phyloP scores from a whole-genome alignment of 2,113 vertebrate genomes.

The Seriola quinqueradiata region DNA sequence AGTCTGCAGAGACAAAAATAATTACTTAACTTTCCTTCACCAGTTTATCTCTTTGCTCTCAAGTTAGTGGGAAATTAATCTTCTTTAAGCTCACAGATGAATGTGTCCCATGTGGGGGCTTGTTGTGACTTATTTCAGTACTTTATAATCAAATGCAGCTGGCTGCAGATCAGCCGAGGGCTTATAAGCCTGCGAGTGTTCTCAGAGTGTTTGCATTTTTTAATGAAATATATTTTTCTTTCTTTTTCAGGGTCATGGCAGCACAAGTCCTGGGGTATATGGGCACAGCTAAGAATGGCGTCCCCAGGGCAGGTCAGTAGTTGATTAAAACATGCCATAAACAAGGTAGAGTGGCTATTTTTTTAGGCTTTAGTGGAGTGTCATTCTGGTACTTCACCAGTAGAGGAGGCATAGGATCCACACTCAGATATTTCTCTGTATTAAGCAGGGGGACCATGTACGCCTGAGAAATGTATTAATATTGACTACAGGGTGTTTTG shows the following conservation, averaged over 20 bases:
- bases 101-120: constrained; percentile 10
- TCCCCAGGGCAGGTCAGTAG: neutral
- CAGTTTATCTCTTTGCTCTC: constrained; percentile 15
- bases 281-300: neutral
- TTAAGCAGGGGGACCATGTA: neutral
- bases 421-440: neutral
- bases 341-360: neutral
- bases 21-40: constrained; percentile 1
- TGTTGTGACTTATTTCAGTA: constrained; percentile 28
- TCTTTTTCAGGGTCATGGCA: neutral
- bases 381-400: constrained; percentile 56
- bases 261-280: neutral
- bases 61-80: constrained; percentile 7
- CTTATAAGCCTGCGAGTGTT: neutral
- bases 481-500: neutral
- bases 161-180: neutral
- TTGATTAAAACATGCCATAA: neutral
- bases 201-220: constrained; percentile 2
- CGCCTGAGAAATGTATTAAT: constrained; percentile 2
- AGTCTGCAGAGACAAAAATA: constrained; percentile 15
- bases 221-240: constrained; percentile 17
- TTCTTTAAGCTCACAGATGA: constrained; percentile 25
- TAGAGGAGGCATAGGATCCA: constrained; percentile 58
- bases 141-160: constrained; percentile 25
- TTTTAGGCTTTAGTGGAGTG: neutral